These are phyloP conservation scores for Anoncus sp. DNA, from an alignment of 2,888 invertebrate species.

Conservation along the genomic window DNA sequence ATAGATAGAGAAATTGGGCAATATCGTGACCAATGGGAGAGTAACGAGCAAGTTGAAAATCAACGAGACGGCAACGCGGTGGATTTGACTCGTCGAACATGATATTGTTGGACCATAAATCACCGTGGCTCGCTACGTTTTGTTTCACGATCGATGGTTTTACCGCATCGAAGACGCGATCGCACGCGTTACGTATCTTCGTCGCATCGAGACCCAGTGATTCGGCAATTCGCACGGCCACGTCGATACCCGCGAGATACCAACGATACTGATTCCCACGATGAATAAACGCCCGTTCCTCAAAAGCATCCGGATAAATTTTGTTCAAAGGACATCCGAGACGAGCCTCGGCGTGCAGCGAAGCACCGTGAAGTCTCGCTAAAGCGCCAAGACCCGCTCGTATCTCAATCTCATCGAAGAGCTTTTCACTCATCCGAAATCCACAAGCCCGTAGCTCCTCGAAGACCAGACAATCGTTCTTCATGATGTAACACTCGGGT, in stretches of 20 bases:
- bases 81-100: conserved; percentile 84
- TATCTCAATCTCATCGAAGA: conserved; percentile 71
- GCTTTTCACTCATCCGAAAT: conserved; percentile 70
- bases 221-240: conserved; percentile 72
- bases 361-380: conserved; percentile 77
- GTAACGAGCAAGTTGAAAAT: conserved; percentile 88
- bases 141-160: conserved; percentile 75
- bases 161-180: conserved; percentile 66
- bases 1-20: conserved; percentile 85
- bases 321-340: conserved; percentile 69
- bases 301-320: conserved; percentile 72
- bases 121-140: conserved; percentile 86
- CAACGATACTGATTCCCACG: conserved; percentile 67
- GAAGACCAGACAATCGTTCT: conserved; percentile 78
- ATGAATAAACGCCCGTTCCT: conserved; percentile 68
- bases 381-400: conserved; percentile 72
- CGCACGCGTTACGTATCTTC: conserved; percentile 64
- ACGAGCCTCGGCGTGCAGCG: conserved; percentile 75
- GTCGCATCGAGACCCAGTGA: conserved; percentile 66
- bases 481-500: conserved; percentile 77
- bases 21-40: conserved; percentile 88
- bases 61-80: conserved; percentile 87
- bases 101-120: conserved; percentile 87
- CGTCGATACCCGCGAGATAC: conserved; percentile 70
- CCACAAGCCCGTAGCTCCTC: conserved; percentile 80